Base-by-base conservation (phyloP, 2,888 invertebrate species). In the Drosophila helvetica region DNA sequence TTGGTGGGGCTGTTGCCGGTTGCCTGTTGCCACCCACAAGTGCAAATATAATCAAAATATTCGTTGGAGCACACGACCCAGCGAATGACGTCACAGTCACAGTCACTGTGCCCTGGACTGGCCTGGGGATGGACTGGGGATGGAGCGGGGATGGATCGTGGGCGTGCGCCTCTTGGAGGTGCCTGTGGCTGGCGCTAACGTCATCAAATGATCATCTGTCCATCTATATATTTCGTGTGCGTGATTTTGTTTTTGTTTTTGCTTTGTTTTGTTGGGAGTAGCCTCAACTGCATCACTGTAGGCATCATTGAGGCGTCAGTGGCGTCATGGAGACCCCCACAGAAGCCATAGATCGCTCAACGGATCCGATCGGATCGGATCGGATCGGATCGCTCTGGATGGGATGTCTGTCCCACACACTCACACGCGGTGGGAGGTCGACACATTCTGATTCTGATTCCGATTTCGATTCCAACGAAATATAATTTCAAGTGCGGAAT, bases 221-320 rank as follows among this genome's bases (percentile, higher is more conserved):
- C 8, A 47, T n/a, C 46, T 19, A 42, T 60, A 30, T 43, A 46
- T 51, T 38, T 50, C 15, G 27, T 38, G 38, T n/a, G 38, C 38
- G 50, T 67, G 43, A 25, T 25, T 55, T 46, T 9, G 9, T 17
- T 38, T 38, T 43, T 50, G 27, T 43, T 60, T 9, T 50, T 38
- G 27, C 60, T 12, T 30, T 22, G 25, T 48, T 22, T 45, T 33
- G 18, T 52, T 46, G 53, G 43, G 27, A 47, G 63, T 10, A 15
- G 33, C 15, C 38, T 7, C n/a, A 38, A n/a, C 73, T 79, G 85
- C 80, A 84, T 81, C 80, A 80, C 69, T 53, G 53, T 33, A 61
- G 50, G 22, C 17, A 48, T 18, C 52, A 33, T 33, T 33, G 38
- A 38, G 38, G 38, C 38, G 38, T 15, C 22, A 56, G 60, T 72